phyloP scores from a whole-genome alignment of 2,888 invertebrate species.

The Drosophila merina region DNA sequence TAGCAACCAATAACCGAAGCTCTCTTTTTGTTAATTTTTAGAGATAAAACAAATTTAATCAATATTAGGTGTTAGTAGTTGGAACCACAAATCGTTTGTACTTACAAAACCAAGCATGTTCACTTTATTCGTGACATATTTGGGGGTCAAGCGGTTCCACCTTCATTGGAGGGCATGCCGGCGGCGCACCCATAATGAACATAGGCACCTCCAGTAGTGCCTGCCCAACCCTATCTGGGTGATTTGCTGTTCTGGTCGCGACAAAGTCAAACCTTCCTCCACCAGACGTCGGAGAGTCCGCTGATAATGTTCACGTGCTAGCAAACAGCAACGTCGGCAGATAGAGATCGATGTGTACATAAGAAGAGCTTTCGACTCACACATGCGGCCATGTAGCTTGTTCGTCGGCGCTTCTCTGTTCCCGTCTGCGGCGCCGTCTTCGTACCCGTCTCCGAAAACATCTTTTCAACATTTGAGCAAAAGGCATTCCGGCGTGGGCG shows the following conservation, averaged over 20 bases:
- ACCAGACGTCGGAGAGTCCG: slow-evolving; percentile 19
- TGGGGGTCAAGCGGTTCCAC: slow-evolving; percentile 39
- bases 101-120: too few relatives aligned
- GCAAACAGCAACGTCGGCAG: slow-evolving; percentile 33
- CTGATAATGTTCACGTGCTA: slow-evolving; percentile 66
- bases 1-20: too few relatives aligned
- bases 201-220: slow-evolving; percentile 4
- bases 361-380: neutral
- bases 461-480: slow-evolving; percentile 15
- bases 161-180: slow-evolving; percentile 41
- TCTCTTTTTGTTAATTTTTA: too few relatives aligned
- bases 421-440: neutral
- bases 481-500: slow-evolving; percentile 42
- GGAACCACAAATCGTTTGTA: too few relatives aligned
- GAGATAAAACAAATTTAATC: too few relatives aligned
- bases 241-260: slow-evolving; percentile 27
- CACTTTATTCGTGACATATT: neutral
- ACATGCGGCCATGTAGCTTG: neutral
- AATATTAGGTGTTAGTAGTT: too few relatives aligned
- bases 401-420: slow-evolving; percentile 15
- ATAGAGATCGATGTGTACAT: slow-evolving; percentile 23
- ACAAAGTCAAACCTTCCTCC: slow-evolving; percentile 33
- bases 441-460: neutral
- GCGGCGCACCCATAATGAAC: neutral
- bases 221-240: slow-evolving; percentile 21